phyloP scores from a whole-genome alignment of 2,797 vertebrate species.

The Mormyrus hasselquistii region DNA sequence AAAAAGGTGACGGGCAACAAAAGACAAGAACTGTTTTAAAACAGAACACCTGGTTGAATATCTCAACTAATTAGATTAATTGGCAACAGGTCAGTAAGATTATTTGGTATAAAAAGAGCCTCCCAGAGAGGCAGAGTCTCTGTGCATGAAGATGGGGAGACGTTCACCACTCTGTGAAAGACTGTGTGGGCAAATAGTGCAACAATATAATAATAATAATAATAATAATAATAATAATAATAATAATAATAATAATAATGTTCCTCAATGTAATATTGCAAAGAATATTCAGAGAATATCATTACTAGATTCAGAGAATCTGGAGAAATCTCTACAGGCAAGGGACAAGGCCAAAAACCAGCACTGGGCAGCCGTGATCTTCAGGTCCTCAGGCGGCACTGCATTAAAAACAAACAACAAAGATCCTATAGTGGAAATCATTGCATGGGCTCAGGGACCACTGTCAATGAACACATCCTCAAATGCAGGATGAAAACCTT shows the following conservation, averaged over 20 bases:
- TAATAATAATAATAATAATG: background rate
- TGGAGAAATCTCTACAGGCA: background rate
- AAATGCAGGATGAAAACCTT: too few relatives aligned
- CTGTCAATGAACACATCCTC: too few relatives aligned
- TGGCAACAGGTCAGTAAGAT: background rate
- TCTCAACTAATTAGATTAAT: background rate
- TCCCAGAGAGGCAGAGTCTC: background rate
- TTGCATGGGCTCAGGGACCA: too few relatives aligned
- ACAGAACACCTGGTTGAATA: background rate
- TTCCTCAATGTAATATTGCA: background rate
- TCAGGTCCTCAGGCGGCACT: background rate
- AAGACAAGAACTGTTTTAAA: background rate
- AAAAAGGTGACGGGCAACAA: background rate
- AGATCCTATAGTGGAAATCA: too few relatives aligned
- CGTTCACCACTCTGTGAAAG: background rate
- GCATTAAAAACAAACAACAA: background rate
- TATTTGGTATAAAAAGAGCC: background rate
- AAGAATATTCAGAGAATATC: background rate
- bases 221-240: too few relatives aligned
- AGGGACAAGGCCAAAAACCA: background rate
- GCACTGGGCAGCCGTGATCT: background rate
- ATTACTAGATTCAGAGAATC: background rate
- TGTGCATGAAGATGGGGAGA: background rate
- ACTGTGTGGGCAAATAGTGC: background rate
- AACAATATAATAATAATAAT: background rate